Percentiles rank a stretch among this genome's conserved stretches.
These are phyloP conservation scores for Harpalus rufipes DNA, from an alignment of 2,888 invertebrate species.

Conservation along the genomic window DNA sequence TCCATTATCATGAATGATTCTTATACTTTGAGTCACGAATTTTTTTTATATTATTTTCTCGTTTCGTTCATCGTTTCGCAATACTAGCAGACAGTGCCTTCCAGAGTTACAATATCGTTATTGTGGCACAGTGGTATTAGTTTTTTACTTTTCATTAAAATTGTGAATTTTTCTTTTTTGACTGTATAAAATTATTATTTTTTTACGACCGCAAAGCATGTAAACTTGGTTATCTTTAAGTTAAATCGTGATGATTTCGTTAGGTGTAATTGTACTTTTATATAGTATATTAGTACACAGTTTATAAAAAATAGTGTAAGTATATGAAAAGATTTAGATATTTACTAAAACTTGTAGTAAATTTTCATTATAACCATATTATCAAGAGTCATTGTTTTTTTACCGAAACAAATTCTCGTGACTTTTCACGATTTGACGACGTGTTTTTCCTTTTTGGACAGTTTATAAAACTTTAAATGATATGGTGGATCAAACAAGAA, in stretches of 20 bases:
- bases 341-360: constrained; percentile 40
- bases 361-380: constrained; percentile 25
- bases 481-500: constrained; percentile 73
- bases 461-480: constrained; percentile 15
- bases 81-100: constrained; percentile 59
- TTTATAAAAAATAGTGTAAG: constrained; percentile 34
- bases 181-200: constrained; percentile 10
- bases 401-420: constrained; percentile 20
- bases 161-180: constrained; percentile 1
- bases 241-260: constrained; percentile 27
- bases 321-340: constrained; percentile 41
- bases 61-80: constrained; percentile 24
- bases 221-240: constrained; percentile 18
- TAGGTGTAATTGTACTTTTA: constrained; percentile 52
- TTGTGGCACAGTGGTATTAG: constrained; percentile 30
- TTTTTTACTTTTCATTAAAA: constrained; percentile 2
- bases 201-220: neutral
- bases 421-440: neutral
- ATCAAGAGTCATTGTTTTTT: constrained; percentile 13
- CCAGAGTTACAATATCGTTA: constrained; percentile 6
- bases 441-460: constrained; percentile 27
- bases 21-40: neutral
- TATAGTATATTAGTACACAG: constrained; percentile 42
- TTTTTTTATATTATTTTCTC: neutral
- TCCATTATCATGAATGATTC: constrained; percentile 28